These are phyloP conservation scores for Corythaeola cristata DNA, from an alignment of 2,113 vertebrate genomes.

Conservation along the genomic window DNA sequence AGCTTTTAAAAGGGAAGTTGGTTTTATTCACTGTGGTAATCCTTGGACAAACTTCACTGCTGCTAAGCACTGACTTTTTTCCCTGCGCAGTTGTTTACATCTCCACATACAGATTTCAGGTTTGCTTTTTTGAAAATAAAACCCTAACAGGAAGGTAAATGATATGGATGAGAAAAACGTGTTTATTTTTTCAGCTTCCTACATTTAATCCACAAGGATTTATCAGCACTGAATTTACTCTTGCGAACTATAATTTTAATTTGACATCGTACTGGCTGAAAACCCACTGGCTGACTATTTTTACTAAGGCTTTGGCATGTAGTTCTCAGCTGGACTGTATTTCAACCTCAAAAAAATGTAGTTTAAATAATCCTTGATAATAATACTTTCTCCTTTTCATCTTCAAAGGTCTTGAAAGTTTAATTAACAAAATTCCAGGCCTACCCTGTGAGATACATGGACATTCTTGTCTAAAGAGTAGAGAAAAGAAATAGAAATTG, in stretches of 20 bases:
- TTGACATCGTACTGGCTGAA: conserved; percentile 57
- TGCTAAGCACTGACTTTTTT: conserved; percentile 68
- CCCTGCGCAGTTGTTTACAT: conserved; percentile 67
- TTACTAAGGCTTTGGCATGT: conserved; percentile 44
- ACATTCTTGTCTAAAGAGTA: background rate
- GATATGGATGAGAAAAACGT: conserved; percentile 35
- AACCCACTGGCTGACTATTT: conserved; percentile 39
- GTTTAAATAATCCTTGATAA: conserved; percentile 46
- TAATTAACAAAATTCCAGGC: conserved; percentile 33
- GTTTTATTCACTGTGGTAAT: conserved; percentile 76
- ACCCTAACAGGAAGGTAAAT: conserved; percentile 46
- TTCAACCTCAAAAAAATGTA: background rate
- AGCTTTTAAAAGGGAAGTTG: conserved; percentile 68
- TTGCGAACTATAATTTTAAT: conserved; percentile 66
- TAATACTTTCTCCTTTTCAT: background rate
- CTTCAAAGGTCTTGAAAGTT: conserved; percentile 29
- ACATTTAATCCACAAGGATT: conserved; percentile 43
- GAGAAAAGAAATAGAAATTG: background rate
- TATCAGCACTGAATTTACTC: conserved; percentile 58
- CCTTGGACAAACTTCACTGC: conserved; percentile 79
- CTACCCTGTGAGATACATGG: background rate
- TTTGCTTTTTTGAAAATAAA: conserved; percentile 58
- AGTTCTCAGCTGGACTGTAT: conserved; percentile 29
- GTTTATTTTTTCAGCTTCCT: conserved; percentile 38
- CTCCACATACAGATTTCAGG: conserved; percentile 33